Percentiles rank a stretch among this genome's conserved stretches.
Evolutionary conservation across 2,113 vertebrate species (phyloP).

Genomic region (Gila orcuttii): DNA sequence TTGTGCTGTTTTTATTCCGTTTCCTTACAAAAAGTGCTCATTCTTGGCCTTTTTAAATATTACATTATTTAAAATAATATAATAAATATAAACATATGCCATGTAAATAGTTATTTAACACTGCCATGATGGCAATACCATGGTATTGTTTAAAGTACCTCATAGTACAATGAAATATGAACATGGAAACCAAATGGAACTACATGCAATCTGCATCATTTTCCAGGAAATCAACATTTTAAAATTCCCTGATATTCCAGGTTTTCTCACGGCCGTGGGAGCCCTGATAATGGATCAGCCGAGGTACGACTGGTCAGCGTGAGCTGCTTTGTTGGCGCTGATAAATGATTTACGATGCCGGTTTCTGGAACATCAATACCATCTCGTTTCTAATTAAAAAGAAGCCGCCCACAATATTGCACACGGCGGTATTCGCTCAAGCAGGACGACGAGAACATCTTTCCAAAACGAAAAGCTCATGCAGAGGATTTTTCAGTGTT

Average conservation of each 20-base stretch:
- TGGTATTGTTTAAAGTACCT: not conserved
- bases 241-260: not conserved
- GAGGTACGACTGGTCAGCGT: constrained; percentile 27
- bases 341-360: constrained; percentile 78
- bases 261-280: constrained; percentile 50
- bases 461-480: constrained; percentile 53
- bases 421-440: constrained; percentile 59
- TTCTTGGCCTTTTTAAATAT: too few relatives aligned
- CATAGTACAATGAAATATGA: not conserved
- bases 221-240: not conserved
- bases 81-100: not conserved
- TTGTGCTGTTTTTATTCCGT: too few relatives aligned
- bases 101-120: not conserved
- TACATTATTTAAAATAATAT: too few relatives aligned
- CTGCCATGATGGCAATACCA: not conserved
- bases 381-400: constrained; percentile 80
- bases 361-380: constrained; percentile 77
- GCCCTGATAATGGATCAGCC: constrained; percentile 67
- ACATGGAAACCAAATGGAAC: not conserved
- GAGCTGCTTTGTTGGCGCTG: constrained; percentile 76
- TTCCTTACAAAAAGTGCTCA: too few relatives aligned
- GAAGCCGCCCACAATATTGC: constrained; percentile 75
- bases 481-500: not conserved
- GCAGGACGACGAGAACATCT: constrained; percentile 71
- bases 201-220: not conserved